These are phyloP conservation scores for Meteorus colon DNA, from an alignment of 2,888 invertebrate genomes.

Conservation along the genomic window DNA sequence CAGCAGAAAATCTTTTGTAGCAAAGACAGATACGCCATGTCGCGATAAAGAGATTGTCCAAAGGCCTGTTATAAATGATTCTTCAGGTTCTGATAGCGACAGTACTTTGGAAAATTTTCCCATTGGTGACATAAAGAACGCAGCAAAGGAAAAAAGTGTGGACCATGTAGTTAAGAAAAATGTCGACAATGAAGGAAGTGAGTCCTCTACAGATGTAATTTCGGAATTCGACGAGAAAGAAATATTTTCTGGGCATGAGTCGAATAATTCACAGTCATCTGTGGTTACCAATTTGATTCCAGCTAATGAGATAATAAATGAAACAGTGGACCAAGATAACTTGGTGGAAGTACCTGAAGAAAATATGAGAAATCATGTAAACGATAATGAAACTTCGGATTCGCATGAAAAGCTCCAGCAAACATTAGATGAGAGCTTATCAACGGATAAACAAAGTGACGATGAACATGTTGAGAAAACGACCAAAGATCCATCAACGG, in stretches of 20 bases:
- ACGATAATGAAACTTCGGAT: not conserved
- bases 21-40: not conserved
- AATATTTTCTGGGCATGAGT: not conserved
- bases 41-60: not conserved
- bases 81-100: constrained; percentile 18
- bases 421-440: not conserved
- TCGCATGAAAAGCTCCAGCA: not conserved
- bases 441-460: not conserved
- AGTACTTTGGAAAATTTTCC: constrained; percentile 23
- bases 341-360: not conserved
- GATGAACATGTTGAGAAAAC: not conserved
- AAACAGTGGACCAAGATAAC: not conserved
- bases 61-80: not conserved
- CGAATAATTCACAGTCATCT: not conserved
- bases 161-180: constrained; percentile 13
- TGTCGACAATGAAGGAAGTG: constrained; percentile 32
- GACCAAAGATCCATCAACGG: too few relatives aligned
- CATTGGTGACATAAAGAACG: not conserved
- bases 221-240: not conserved
- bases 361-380: not conserved
- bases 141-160: not conserved
- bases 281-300: not conserved
- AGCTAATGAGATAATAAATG: not conserved
- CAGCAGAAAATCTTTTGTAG: not conserved
- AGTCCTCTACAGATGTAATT: not conserved